These are phyloP conservation scores for Mimas tiliae DNA, from an alignment of 2,888 invertebrate species.

Conservation along the genomic window DNA sequence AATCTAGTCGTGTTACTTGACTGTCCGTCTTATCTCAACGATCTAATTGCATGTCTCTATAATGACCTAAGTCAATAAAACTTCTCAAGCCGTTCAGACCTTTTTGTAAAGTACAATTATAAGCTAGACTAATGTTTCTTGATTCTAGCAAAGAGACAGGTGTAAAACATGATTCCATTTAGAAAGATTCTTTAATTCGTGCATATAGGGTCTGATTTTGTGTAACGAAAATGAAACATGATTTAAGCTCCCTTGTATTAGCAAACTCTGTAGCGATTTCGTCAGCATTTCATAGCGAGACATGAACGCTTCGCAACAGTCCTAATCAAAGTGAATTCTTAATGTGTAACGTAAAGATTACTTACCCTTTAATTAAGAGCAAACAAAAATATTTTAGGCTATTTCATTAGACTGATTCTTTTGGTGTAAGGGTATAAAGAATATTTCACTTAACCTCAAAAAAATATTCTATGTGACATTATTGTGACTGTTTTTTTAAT, in stretches of 20 bases:
- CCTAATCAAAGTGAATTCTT: conserved; percentile 41
- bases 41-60: conserved; percentile 68
- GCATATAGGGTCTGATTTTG: conserved; percentile 55
- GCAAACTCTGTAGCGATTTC: conserved; percentile 62
- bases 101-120: conserved; percentile 59
- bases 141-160: conserved; percentile 72
- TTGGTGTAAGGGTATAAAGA: too few relatives aligned
- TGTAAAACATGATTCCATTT: conserved; percentile 57
- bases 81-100: conserved; percentile 56
- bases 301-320: conserved; percentile 8
- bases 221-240: conserved; percentile 42
- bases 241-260: conserved; percentile 65
- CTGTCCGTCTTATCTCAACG: conserved; percentile 72
- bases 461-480: too few relatives aligned
- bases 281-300: conserved; percentile 50
- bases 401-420: too few relatives aligned
- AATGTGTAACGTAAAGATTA: conserved; percentile 41
- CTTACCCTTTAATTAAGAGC: not conserved
- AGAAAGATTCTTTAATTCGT: conserved; percentile 46
- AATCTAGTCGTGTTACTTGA: conserved; percentile 59
- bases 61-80: conserved; percentile 58
- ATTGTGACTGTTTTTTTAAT: too few relatives aligned
- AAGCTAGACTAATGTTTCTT: conserved; percentile 73
- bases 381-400: too few relatives aligned
- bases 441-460: too few relatives aligned